Evolutionary conservation across 1,140 invertebrate genomes (phyloP).

Genomic region (Leptinotarsa lineolata): DNA sequence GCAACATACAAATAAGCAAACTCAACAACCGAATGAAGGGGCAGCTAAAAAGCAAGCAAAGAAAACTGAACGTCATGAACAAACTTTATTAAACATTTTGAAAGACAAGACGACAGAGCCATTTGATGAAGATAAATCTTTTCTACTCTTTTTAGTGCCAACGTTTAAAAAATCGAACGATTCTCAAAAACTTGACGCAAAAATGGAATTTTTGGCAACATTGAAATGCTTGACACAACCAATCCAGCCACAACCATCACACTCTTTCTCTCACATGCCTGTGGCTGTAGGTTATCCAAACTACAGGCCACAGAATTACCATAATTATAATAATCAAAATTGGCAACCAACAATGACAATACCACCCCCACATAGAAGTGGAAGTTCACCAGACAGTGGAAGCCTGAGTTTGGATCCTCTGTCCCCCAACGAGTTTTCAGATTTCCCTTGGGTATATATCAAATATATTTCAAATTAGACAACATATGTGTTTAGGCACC

Average conservation of each 20-base stretch:
- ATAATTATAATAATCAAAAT: too few relatives aligned
- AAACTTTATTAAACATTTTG: not conserved
- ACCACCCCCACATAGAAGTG: not conserved
- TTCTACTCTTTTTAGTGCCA: not conserved
- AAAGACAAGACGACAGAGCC: not conserved
- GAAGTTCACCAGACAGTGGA: not conserved
- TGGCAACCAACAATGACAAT: too few relatives aligned
- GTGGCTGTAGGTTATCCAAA: too few relatives aligned
- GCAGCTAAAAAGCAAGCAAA: not conserved
- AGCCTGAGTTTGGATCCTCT: not conserved
- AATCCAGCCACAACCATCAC: not conserved
- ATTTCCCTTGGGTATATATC: not conserved
- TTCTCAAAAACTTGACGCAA: not conserved
- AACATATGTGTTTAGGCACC: too few relatives aligned
- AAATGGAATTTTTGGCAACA: constrained; percentile 4
- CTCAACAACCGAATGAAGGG: not conserved
- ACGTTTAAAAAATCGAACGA: not conserved
- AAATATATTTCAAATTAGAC: too few relatives aligned
- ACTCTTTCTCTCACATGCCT: too few relatives aligned
- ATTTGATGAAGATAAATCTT: not conserved
- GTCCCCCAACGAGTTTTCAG: not conserved
- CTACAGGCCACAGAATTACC: not conserved
- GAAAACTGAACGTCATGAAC: not conserved
- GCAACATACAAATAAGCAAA: not conserved
- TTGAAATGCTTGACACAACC: constrained; percentile 1